Percentiles rank a stretch among this genome's conserved stretches.
Evolutionary conservation across 2,113 vertebrate species (phyloP).

Genomic region (Sinocyclocheilus anshuiensis): DNA sequence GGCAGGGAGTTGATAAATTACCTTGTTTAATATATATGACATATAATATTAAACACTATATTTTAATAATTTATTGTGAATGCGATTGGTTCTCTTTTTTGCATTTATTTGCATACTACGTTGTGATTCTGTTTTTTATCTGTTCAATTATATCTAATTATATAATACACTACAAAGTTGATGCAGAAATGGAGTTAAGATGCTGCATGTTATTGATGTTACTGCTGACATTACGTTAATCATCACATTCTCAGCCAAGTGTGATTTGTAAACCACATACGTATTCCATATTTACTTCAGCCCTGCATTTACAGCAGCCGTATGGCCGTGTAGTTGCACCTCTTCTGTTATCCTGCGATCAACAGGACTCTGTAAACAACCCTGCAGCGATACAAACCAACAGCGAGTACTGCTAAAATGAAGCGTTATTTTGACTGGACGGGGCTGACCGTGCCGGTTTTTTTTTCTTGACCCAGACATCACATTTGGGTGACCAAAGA

Average conservation of each 20-base stretch:
- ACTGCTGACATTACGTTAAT: background rate
- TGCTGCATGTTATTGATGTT: background rate
- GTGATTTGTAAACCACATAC: background rate
- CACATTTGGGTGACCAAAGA: constrained; percentile 44
- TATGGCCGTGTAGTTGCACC: background rate
- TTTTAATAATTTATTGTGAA: too few relatives aligned
- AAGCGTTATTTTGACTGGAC: constrained; percentile 51
- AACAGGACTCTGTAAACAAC: constrained; percentile 26
- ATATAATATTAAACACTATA: background rate
- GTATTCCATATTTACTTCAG: background rate
- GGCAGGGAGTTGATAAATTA: background rate
- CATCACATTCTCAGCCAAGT: background rate
- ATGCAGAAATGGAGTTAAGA: background rate
- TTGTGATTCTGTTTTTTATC: background rate
- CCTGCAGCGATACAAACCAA: background rate
- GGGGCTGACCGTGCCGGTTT: constrained; percentile 3
- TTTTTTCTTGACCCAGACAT: constrained; percentile 36
- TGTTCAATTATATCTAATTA: background rate
- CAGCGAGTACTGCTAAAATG: constrained; percentile 7
- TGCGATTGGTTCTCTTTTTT: background rate
- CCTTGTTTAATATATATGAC: background rate
- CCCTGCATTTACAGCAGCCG: background rate
- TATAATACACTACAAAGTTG: background rate
- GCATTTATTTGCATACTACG: background rate
- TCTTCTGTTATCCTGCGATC: constrained; percentile 16